Conservation (phyloP, 2,113 vertebrate genomes). For the Meriones unguiculatus region DNA sequence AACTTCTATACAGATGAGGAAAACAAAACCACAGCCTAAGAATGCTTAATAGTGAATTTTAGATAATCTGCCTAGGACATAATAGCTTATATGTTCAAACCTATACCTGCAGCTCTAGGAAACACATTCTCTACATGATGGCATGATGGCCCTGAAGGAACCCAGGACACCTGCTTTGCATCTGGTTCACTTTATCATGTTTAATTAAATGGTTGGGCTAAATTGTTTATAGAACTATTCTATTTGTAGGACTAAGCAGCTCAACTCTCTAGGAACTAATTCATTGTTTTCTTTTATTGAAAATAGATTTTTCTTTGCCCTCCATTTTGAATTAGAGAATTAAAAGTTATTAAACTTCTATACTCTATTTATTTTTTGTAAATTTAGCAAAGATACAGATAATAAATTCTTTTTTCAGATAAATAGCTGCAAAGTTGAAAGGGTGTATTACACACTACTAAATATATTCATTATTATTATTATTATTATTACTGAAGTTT, state of each 20-base stretch:
- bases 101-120: background rate
- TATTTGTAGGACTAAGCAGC: background rate
- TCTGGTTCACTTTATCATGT: background rate
- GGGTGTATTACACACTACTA: background rate
- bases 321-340: background rate
- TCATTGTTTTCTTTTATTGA: background rate
- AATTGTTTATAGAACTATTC: background rate
- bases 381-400: background rate
- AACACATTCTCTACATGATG: background rate
- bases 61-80: background rate
- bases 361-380: background rate
- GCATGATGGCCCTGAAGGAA: background rate
- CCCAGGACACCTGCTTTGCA: background rate
- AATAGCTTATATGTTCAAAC: background rate
- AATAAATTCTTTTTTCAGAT: background rate
- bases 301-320: background rate
- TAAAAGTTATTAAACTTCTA: slow-evolving; percentile 39
- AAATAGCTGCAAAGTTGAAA: background rate
- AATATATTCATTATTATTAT: background rate
- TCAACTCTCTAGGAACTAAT: background rate
- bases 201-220: background rate
- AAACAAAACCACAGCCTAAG: background rate
- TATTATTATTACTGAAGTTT: too few species aligned
- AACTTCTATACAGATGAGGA: background rate
- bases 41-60: background rate